Percentiles rank a stretch among this genome's conserved stretches.
These are phyloP conservation scores for Lamellibrachia luymesi DNA, from an alignment of 1,140 invertebrate genomes.

Conservation along the genomic window DNA sequence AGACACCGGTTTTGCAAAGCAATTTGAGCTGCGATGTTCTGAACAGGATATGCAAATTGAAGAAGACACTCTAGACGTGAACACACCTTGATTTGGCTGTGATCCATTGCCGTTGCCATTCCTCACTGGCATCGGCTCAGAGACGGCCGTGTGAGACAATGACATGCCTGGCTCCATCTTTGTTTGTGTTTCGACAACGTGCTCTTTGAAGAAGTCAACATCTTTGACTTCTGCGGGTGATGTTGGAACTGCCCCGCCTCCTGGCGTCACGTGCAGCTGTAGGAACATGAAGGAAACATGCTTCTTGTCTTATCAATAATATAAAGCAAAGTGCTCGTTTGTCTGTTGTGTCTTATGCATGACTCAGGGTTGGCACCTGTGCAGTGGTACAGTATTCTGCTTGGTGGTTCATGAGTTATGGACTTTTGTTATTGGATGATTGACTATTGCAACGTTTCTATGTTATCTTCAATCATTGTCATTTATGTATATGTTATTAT, in stretches of 20 bases:
- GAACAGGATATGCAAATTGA: too few species aligned
- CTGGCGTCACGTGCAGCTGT: neutral
- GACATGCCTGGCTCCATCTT: constrained; percentile 32
- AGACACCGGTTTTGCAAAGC: too few species aligned
- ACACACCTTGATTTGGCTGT: neutral
- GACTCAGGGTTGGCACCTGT: too few species aligned
- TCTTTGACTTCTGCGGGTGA: constrained; percentile 59
- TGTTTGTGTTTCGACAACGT: constrained; percentile 43
- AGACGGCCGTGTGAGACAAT: constrained; percentile 28
- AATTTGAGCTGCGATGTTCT: too few species aligned
- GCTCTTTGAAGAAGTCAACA: constrained; percentile 81
- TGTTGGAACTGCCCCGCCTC: neutral
- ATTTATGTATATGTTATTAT: too few species aligned
- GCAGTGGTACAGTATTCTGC: too few species aligned
- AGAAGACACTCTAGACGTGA: neutral
- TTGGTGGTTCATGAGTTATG: too few species aligned
- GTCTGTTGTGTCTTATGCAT: too few species aligned
- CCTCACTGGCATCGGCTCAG: constrained; percentile 42
- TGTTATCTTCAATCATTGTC: too few species aligned
- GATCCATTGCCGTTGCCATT: constrained; percentile 35
- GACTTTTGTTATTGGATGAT: too few species aligned
- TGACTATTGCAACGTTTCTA: too few species aligned
- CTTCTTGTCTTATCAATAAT: neutral
- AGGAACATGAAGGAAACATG: neutral
- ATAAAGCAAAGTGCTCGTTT: too few species aligned